A percentile compares a stretch with the other conserved stretches of the same genome.
phyloP scores from a whole-genome alignment of 2,113 vertebrate species.

The Dasyprocta punctata region DNA sequence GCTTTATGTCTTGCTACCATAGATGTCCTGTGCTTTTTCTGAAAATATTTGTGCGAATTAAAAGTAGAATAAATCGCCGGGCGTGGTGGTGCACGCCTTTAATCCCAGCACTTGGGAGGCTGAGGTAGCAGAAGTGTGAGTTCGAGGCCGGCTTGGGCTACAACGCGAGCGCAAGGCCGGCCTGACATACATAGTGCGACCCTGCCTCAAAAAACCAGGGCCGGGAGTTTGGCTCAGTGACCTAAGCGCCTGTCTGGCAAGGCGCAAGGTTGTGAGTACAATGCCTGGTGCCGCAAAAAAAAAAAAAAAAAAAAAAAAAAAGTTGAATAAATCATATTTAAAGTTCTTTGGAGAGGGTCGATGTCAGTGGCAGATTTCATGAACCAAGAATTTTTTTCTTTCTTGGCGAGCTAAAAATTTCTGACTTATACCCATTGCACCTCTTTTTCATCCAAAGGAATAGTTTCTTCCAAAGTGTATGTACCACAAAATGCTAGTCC shows the following conservation, averaged over 20 bases:
- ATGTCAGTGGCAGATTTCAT: constrained; percentile 7
- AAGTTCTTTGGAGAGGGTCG: constrained; percentile 13
- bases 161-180: too few species aligned
- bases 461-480: background rate
- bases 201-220: too few species aligned
- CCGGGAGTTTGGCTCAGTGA: too few species aligned
- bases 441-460: constrained; percentile 7
- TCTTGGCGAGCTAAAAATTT: constrained; percentile 17
- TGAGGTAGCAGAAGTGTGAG: too few species aligned
- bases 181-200: too few species aligned
- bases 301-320: too few species aligned
- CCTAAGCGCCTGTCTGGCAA: too few species aligned
- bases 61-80: constrained; percentile 39
- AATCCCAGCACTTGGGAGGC: too few species aligned
- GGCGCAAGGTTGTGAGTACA: too few species aligned
- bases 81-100: too few species aligned
- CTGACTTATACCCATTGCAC: background rate
- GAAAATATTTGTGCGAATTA: constrained; percentile 42
- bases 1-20: background rate
- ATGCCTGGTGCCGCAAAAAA: too few species aligned
- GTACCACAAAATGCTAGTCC: background rate
- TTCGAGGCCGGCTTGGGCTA: too few species aligned
- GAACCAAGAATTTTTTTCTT: constrained; percentile 39
- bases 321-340: constrained; percentile 38
- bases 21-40: constrained; percentile 24